phyloP scores from a whole-genome alignment of 2,113 vertebrate species.

The Hepsetus odoe region DNA sequence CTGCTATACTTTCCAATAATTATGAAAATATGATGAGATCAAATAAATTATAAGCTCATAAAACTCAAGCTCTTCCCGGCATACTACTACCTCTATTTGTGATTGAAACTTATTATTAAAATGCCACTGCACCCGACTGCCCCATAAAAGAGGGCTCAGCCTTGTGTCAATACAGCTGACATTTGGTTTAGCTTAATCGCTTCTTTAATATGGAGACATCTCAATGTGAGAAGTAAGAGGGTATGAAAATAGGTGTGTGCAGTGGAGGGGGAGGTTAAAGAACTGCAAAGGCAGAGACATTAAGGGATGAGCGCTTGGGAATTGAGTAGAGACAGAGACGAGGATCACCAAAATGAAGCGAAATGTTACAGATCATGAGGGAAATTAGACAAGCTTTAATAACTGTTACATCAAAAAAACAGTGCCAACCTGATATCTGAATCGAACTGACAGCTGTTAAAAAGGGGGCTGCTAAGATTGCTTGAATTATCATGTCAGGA shows the following conservation, averaged over 20 bases:
- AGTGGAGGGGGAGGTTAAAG: slow-evolving; percentile 36
- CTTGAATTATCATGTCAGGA: slow-evolving; percentile 33
- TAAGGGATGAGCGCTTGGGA: slow-evolving; percentile 48
- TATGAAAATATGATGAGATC: slow-evolving; percentile 43
- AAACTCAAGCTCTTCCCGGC: slow-evolving; percentile 57
- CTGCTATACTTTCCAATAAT: neutral
- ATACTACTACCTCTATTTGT: slow-evolving; percentile 49
- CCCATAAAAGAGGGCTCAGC: slow-evolving; percentile 70
- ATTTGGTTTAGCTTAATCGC: slow-evolving; percentile 74
- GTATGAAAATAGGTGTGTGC: slow-evolving; percentile 20
- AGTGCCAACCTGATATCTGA: slow-evolving; percentile 40
- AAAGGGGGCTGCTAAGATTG: slow-evolving; percentile 29
- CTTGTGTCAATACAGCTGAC: slow-evolving; percentile 74
- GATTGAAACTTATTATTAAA: slow-evolving; percentile 68
- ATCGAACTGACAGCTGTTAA: slow-evolving; percentile 45
- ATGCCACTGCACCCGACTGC: slow-evolving; percentile 66
- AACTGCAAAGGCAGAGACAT: slow-evolving; percentile 43
- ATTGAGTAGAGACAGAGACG: slow-evolving; percentile 45
- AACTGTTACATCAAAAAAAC: slow-evolving; percentile 49
- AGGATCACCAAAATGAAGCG: slow-evolving; percentile 49
- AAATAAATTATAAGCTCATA: slow-evolving; percentile 68
- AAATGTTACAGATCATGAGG: slow-evolving; percentile 57
- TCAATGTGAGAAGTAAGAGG: slow-evolving; percentile 50
- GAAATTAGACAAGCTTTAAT: slow-evolving; percentile 58
- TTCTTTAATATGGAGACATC: slow-evolving; percentile 64